Percentiles rank a stretch among this genome's conserved stretches.
Conservation (phyloP, 2,888 invertebrate genomes). For the Epistrophella euchroma region DNA sequence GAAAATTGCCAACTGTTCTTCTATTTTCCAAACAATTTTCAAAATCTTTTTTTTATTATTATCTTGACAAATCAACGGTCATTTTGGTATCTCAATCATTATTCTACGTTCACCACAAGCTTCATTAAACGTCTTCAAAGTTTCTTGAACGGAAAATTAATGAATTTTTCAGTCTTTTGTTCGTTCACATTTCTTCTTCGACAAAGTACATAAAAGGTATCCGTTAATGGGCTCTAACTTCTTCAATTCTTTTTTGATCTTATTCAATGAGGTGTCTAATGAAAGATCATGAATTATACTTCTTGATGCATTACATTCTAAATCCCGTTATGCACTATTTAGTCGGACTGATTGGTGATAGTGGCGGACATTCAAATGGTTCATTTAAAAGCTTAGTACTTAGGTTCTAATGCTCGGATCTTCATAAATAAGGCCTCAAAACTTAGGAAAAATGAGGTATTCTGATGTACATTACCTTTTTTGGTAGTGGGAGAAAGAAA, state of each 20-base stretch:
- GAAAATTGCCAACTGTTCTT: neutral
- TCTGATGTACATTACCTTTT: too few species aligned
- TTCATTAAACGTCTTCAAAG: neutral
- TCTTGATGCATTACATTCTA: too few species aligned
- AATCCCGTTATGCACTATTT: too few species aligned
- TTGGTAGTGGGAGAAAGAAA: too few species aligned
- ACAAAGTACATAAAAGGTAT: neutral
- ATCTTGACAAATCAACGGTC: neutral
- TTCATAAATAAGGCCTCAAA: too few species aligned
- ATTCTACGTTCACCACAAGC: neutral
- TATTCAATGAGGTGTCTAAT: neutral
- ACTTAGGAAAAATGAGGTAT: too few species aligned
- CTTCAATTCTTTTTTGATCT: neutral
- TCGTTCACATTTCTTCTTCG: neutral
- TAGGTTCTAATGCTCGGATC: too few species aligned
- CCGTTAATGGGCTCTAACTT: neutral
- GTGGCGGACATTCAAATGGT: too few species aligned
- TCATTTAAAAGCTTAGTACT: too few species aligned
- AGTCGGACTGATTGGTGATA: too few species aligned
- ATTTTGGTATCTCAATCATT: neutral
- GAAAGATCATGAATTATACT: too few species aligned
- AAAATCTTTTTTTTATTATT: neutral
- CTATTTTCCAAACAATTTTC: neutral
- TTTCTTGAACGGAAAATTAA: neutral
- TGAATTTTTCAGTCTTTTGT: neutral